These are phyloP conservation scores for Salarias fasciatus DNA, from an alignment of 2,797 vertebrate species.

Conservation along the genomic window DNA sequence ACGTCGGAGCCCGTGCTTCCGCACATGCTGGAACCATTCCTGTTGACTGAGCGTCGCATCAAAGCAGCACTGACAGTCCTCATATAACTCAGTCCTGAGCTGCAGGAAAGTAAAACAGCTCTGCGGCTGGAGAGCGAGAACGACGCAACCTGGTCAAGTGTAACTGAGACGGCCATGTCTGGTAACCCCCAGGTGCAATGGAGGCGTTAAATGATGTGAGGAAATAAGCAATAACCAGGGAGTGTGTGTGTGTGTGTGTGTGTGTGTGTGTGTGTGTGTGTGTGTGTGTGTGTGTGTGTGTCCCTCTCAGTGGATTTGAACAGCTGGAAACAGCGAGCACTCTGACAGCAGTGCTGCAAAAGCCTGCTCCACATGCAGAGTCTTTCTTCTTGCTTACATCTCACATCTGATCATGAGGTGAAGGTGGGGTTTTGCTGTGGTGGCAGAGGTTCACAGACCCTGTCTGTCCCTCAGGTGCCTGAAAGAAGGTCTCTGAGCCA, in stretches of 20 bases:
- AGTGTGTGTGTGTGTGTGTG: slow-evolving; percentile 23
- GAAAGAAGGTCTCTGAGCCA: too few relatives aligned
- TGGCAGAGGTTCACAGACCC: too few relatives aligned
- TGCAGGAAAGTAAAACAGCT: slow-evolving; percentile 65
- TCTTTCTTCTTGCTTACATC: too few relatives aligned
- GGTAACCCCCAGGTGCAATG: slow-evolving; percentile 64
- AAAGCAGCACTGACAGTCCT: slow-evolving; percentile 77
- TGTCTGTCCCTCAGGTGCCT: too few relatives aligned
- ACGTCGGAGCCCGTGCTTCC: too few relatives aligned
- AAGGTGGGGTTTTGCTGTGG: too few relatives aligned
- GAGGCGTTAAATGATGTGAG: slow-evolving; percentile 70
- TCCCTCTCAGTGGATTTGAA: slow-evolving; percentile 35
- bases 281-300: too few relatives aligned
- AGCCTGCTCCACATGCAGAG: slow-evolving; percentile 32
- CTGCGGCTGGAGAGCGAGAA: slow-evolving; percentile 42
- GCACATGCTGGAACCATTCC: slow-evolving; percentile 69
- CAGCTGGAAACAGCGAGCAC: slow-evolving; percentile 53
- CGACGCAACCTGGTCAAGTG: slow-evolving; percentile 61
- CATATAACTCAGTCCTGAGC: slow-evolving; percentile 77
- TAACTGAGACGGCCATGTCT: slow-evolving; percentile 73
- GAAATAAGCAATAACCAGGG: slow-evolving; percentile 64
- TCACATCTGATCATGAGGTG: too few relatives aligned
- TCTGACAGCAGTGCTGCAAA: slow-evolving; percentile 9
- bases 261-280: background rate
- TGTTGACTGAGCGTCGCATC: slow-evolving; percentile 65